Evolutionary conservation across 30 jellyfish, hydroid and myxozoan species (phyloP), one percentile per base, ranked within the genome.

Genomic region (Aurelia sp.): DNA sequence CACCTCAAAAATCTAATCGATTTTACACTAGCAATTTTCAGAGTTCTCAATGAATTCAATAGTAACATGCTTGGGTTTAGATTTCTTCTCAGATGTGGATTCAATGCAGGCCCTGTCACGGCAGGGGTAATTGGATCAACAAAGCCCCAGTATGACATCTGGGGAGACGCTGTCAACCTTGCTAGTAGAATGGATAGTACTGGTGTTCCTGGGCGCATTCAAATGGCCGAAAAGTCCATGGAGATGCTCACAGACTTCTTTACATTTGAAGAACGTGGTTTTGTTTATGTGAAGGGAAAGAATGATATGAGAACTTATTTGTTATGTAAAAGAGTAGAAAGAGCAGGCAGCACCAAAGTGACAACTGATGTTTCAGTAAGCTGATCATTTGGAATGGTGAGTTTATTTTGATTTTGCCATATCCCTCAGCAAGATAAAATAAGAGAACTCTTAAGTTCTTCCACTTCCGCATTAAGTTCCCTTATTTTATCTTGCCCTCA

Each of bases 51-150:
- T 80, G 99, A 95, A 66, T 95, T 95, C 83, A 95, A 95, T 60
- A 79, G 86, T 76, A 95, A 95, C 70, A 95, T 95, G 99, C 88
- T 95, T 27, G 99, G 99, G 47, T 95, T 95, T 77, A 51, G 66
- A n/a, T 95, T 86, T 59, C 87, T 79, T 7, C 89, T 95, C 61
- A 90, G 99, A 22, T 89, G 97, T 62, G 99, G 99, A 0, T 90
- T 89, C 75, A 95, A 95, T 80, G 99, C 99, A 3, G 99, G 99
- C 23, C 99, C 99, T 1, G 99, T 89, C 8, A 95, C 99, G 5
- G 99, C 99, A 11, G 99, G 99, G 21, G 99, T 95, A 6, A 95
- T 95, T 81, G 99, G 99, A 3, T 85, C 99, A 20, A 90, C 96
- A 63, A 95, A 95, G 79, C 99, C 99, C 16, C 99, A 95, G 83